Base-by-base conservation (phyloP, 2,888 invertebrate species). In the Stenodera caucasica region DNA sequence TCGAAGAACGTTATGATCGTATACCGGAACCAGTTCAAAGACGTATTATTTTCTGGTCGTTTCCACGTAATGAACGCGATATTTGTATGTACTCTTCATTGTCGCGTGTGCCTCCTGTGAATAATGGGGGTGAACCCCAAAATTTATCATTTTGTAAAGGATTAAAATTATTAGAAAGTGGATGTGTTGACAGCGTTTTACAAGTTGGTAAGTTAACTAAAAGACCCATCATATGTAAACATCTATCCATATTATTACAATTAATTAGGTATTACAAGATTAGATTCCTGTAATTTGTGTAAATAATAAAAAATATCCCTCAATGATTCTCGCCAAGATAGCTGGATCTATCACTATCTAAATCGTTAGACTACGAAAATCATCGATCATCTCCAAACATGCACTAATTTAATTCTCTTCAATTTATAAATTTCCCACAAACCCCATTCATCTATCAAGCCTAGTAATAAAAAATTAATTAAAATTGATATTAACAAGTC, bases 131-230 rank as follows among this genome's bases (percentile, higher is more conserved):
- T 77, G 91, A 92, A 82, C 88, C 88, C 80, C 88, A 90, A 81
- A 91, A 88, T 84, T 84, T 92, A 77, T 91, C 92, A 77, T 93
- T 92, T 84, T 90, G 91, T 83, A 90, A 91, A 80, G 93, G 93
- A 81, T 86, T 92, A 81, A 90, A 91, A 81, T 84, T 93, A 75
- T 84, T 92, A 71, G 92, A 93, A 80, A 86, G 86, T 72, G 90
- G 90, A 75, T 90, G 90, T 81, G 92, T 93, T 73, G 90, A 91
- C 81, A 89, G 85, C 82, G 92, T 92, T 75, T 85, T 93, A 76
- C 93, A 93, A 91, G 92, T 93, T 82, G 92, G 92, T 92, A 83
- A 89, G 91, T 88, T 33, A n/a, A n/a, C n/a, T n/a, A n/a, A n/a
- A n/a, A n/a, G n/a, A n/a, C n/a, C n/a, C n/a, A n/a, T n/a, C n/a